These are phyloP conservation scores for Varanus komodoensis DNA, from an alignment of 2,113 vertebrate genomes.

Conservation along the genomic window DNA sequence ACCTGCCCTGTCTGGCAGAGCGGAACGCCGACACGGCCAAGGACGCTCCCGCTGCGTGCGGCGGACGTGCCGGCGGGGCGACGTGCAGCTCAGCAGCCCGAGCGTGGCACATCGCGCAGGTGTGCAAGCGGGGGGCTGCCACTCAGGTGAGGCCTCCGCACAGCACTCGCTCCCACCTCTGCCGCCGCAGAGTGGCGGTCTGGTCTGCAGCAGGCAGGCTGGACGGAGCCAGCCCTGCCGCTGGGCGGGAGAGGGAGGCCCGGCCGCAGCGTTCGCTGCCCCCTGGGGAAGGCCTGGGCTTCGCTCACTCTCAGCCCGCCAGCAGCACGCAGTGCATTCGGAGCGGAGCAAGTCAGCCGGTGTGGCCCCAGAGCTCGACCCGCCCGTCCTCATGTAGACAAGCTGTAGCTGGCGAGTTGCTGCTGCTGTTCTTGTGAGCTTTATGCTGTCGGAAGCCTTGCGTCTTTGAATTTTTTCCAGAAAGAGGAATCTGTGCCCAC, in stretches of 20 bases:
- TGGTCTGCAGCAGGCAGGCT: neutral
- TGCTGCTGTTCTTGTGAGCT: no score
- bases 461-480: no score
- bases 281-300: neutral
- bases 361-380: neutral
- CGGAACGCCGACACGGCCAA: neutral
- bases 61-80: neutral
- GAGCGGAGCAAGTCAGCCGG: neutral
- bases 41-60: neutral
- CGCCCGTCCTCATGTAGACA: no score
- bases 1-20: neutral
- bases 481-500: no score
- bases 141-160: neutral
- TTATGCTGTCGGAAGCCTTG: no score
- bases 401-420: no score
- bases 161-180: neutral
- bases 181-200: no score
- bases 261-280: neutral
- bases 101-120: neutral
- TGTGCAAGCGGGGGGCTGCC: neutral
- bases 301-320: neutral
- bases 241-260: no score
- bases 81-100: neutral
- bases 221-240: neutral
- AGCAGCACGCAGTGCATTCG: neutral